Base-by-base conservation (phyloP, 2,113 vertebrate genomes). In the Epinephelus fuscoguttatus region DNA sequence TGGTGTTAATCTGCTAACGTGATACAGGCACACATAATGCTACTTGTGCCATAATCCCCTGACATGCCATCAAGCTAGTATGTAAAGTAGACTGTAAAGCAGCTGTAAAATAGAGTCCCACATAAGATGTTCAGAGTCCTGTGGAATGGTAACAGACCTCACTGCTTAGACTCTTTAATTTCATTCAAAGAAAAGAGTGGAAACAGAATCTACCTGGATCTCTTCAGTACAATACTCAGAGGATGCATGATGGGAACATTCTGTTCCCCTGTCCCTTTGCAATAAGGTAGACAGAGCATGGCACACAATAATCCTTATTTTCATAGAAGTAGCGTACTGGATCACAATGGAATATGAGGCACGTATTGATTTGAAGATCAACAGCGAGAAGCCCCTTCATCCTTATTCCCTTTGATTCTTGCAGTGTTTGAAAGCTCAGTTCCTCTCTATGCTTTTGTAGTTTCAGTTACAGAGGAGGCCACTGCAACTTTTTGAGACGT, bases 401-500 rank as follows among this genome's bases (percentile, higher is more conserved):
- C 40, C 25, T 27, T 11, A 70, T 77, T 80, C 61, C 33, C 69
- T 84, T 79, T 87, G 78, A 79, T 72, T 72, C 45, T 23, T 14
- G 17, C 14, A 13, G 12, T 57, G 71, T 75, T 52, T 79, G 75
- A 62, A 53, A 37, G 70, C 67, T 52, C 42, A 0, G 49, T 27
- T 73, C 37, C 40, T 59, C 23, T 66, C 14, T 30, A 21, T 67
- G 72, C 21, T 73, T 76, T 50, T 81, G 30, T 50, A 42, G 53
- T 47, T 66, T 33, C 30, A 6, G 33, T 70, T n/a, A 14, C 64
- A 23, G 23, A 23, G 11, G 18, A 55, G 33, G 10, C 27, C 19
- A 17, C 3, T 6, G 42, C 3, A n/a, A 7, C 6, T 17, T 25
- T 49, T 11, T 15, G 7, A 49, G 1, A 40, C 52, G 18, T 15